A percentile compares a stretch with the other conserved stretches of the same genome.
Evolutionary conservation across 2,797 vertebrate genomes (phyloP).

Genomic region (Danio albolineatus): DNA sequence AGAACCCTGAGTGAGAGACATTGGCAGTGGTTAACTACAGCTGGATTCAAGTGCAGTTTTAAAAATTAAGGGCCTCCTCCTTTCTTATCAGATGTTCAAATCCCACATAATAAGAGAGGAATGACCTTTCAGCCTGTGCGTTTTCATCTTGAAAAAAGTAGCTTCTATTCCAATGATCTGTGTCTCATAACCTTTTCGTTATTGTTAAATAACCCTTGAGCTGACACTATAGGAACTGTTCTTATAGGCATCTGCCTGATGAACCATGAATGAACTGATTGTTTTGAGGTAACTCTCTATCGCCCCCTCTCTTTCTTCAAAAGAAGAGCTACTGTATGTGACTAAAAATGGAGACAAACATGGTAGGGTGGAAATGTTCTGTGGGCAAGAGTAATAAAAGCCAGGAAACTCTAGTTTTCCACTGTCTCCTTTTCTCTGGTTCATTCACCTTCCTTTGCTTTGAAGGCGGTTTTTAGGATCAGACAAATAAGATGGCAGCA

Average conservation of each 20-base stretch:
- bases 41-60: constrained; percentile 41
- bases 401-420: constrained; percentile 44
- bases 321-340: background rate
- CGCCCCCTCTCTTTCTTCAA: constrained; percentile 15
- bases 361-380: constrained; percentile 39
- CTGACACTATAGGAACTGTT: background rate
- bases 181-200: background rate
- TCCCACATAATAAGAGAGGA: constrained; percentile 21
- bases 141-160: background rate
- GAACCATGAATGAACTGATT: constrained; percentile 51
- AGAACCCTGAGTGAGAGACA: constrained; percentile 36
- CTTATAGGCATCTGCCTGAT: constrained; percentile 17
- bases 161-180: background rate
- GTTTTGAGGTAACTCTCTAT: constrained; percentile 51
- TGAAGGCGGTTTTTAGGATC: background rate
- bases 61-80: constrained; percentile 34
- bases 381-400: constrained; percentile 41
- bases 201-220: background rate
- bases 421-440: constrained; percentile 32
- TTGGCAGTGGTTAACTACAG: constrained; percentile 33
- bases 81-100: constrained; percentile 18
- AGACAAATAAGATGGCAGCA: constrained; percentile 27
- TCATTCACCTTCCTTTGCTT: constrained; percentile 30
- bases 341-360: constrained; percentile 14
- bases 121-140: background rate